Evolutionary conservation across 2,888 invertebrate genomes (phyloP), one percentile per base, ranked within the genome.

Genomic region (Baccha elongata): DNA sequence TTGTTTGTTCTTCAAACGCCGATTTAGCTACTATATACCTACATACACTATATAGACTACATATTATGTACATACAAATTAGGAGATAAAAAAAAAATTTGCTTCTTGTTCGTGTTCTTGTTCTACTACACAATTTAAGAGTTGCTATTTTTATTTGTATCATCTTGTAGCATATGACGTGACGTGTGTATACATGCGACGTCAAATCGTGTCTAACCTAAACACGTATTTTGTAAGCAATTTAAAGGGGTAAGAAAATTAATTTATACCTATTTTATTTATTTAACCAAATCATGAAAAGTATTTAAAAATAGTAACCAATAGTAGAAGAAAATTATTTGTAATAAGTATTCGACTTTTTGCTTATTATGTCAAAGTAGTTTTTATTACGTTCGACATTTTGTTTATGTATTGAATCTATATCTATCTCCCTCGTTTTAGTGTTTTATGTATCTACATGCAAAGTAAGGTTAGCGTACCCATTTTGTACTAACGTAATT

Each of bases 111-210:
- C 1, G 1, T 53, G 1, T 10, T 23, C 10, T 2, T 58, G 21
- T 15, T 58, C 35, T 52, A 64, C 44, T 48, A 58, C 79, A 79
- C 19, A 53, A 46, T 76, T 60, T 76, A 71, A 81, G 81, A 76
- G 81, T 76, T 76, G 71, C 76, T 81, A 71, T 76, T 76, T 40
- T 15, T 17, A 23, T 55, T 55, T 32, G n/a, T 13, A 37, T 1
- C 19, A 13, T 35, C 37, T 53, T 13, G 21, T 19, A 29, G 19
- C 0, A 13, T 21, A 13, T 5, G 11, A 26, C 6, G 2, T 5
- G 6, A n/a, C 37, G 23, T 23, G 15, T 26, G 2, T 58, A 26
- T 17, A 11, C 15, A 26, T 3, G 15, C 10, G 19, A 58, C 11
- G 58, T 58, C 23, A 40, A 37, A 26, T 15, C 11, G 3, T 11